A percentile compares a stretch with the other conserved stretches of the same genome.
phyloP scores from a whole-genome alignment of 2,888 invertebrate species.

The Epirrhoe tristata region DNA sequence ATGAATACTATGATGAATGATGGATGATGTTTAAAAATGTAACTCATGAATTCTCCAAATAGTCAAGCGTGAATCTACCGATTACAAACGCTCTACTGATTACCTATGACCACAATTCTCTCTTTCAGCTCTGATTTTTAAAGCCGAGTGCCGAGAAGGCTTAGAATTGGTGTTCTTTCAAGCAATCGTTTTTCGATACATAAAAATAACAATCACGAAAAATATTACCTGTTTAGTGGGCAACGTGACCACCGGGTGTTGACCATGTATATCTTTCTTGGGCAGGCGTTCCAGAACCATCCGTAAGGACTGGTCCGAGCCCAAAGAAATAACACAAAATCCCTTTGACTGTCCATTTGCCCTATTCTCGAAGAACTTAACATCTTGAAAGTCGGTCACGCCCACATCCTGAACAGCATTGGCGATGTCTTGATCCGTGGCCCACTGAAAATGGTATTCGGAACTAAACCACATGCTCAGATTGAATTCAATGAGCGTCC shows the following conservation, averaged over 20 bases:
- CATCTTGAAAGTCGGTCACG: constrained; percentile 97
- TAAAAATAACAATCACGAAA: not conserved
- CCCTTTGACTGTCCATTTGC: constrained; percentile 99
- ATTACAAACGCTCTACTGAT: too few species aligned
- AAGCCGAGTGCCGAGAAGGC: too few species aligned
- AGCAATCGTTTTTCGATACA: not conserved
- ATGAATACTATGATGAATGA: too few species aligned
- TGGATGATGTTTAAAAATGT: too few species aligned
- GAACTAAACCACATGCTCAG: constrained; percentile 63
- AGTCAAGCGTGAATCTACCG: too few species aligned
- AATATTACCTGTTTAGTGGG: constrained; percentile 94
- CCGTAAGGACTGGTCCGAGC: constrained; percentile 95
- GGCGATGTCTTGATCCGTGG: constrained; percentile 97
- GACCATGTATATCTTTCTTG: constrained; percentile 98
- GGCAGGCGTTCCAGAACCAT: constrained; percentile 96
- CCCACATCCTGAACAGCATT: constrained; percentile 96
- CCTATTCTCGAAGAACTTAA: constrained; percentile 99
- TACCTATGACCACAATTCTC: too few species aligned
- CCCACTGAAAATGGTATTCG: constrained; percentile 92
- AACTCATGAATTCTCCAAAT: too few species aligned
- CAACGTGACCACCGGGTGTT: constrained; percentile 96
- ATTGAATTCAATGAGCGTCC: constrained; percentile 46
- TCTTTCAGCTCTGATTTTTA: too few species aligned
- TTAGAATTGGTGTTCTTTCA: not conserved
- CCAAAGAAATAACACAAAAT: constrained; percentile 97